Evolutionary conservation across 2,888 invertebrate genomes (phyloP).

Genomic region (Drosophila flavopinicola): DNA sequence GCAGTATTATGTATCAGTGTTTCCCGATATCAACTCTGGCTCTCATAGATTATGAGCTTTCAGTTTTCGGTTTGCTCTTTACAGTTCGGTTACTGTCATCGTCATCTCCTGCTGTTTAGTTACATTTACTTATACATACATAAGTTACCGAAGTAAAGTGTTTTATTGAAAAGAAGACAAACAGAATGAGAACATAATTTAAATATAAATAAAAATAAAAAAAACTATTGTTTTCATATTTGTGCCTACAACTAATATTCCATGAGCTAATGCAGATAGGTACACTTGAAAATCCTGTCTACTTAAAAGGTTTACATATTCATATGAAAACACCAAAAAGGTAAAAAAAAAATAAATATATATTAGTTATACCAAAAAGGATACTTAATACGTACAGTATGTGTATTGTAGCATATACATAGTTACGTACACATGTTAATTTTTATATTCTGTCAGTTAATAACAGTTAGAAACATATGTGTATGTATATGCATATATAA

Average conservation of each 20-base stretch:
- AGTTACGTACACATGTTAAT: too few relatives aligned
- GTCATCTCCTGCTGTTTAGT: conserved; percentile 45
- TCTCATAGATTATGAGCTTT: conserved; percentile 33
- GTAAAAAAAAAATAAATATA: conserved; percentile 9
- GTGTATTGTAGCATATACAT: too few relatives aligned
- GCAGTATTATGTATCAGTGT: conserved; percentile 11
- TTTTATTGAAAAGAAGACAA: conserved; percentile 16
- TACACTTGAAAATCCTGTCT: conserved; percentile 11
- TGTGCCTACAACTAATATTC: conserved; percentile 27
- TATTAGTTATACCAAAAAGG: background rate
- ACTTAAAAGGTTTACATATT: conserved; percentile 21
- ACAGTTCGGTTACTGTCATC: conserved; percentile 32
- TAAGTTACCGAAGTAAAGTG: conserved; percentile 37
- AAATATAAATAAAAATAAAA: background rate
- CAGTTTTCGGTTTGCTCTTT: conserved; percentile 28
- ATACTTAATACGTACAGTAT: too few relatives aligned
- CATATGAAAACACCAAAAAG: conserved; percentile 28
- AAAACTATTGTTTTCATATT: conserved; percentile 10
- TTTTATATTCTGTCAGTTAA: too few relatives aligned
- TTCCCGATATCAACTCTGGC: conserved; percentile 20
- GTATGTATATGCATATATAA: background rate
- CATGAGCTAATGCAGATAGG: conserved; percentile 25
- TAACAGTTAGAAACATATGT: background rate
- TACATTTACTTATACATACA: conserved; percentile 55
- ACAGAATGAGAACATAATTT: background rate